Base-by-base conservation (phyloP, 2,113 vertebrate genomes). In the Pteronura brasiliensis region DNA sequence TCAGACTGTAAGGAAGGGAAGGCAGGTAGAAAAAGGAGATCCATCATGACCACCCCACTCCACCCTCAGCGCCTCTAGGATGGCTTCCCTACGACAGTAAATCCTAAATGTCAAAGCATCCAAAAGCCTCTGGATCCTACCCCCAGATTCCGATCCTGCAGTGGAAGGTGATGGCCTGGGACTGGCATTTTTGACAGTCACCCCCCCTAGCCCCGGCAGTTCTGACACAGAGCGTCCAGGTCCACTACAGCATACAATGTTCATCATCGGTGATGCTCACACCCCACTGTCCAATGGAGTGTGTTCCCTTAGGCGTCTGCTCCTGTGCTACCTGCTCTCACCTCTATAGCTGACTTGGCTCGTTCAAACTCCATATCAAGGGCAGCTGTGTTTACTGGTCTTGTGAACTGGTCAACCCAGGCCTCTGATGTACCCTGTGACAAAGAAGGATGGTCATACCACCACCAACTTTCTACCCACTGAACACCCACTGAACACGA, bases 291-390 rank as follows among this genome's bases (percentile, higher is more conserved):
- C 67, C 34, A 11, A 3, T 2, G 23, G 14, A 20, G 42, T n/a
- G 9, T 25, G 7, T 29, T 36, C 65, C 36, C 77, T 6, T 9
- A 27, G 13, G 44, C 23, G 7, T 27, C 88, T 94, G 71, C 61
- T 89, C 61, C 44, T 87, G 63, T 63, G 7, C 27, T 29, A 59
- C 8, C 96, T 96, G 72, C 39, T 97, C 98, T 99, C 99, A 99
- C 99, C 99, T 99, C 99, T 97, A 99, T 99, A 61, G 99, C 99
- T 82, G 99, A 99, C 98, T 99, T 99, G 96, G 99, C 99, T 98
- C 99, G 99, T 98, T 99, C 99, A 98, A 99, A 99, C 95, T 99
- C 99, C 25, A 99, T 98, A 67, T 99, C 99, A 25, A 99, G 97
- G 47, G 98, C 83, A 96, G 98, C 96, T 31, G 97, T 80, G 93